Evolutionary conservation across 1,140 invertebrate genomes (phyloP).

Genomic region (Aphelinus atriplicis): DNA sequence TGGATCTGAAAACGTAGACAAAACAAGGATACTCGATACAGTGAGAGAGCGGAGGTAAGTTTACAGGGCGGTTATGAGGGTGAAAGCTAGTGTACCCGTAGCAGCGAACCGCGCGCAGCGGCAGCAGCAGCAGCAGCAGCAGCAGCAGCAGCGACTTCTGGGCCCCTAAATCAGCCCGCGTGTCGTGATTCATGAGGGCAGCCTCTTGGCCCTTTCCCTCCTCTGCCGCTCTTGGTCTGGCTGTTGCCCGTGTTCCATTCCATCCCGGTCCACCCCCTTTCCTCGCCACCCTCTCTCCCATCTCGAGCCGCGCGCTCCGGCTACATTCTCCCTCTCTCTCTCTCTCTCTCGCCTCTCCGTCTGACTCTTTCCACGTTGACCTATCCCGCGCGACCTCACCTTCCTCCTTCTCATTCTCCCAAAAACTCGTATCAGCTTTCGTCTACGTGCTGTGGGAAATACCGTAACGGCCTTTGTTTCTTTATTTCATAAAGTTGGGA

Average conservation of each 20-base stretch:
- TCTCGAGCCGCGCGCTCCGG: constrained; percentile 18
- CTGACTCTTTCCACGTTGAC: constrained; percentile 57
- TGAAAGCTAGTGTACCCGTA: constrained; percentile 40
- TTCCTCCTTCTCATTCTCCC: constrained; percentile 45
- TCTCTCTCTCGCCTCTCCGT: constrained; percentile 42
- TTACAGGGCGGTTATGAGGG: constrained; percentile 56
- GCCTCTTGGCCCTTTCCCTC: constrained; percentile 50
- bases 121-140: constrained; percentile 41
- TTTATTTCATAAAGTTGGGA: too few relatives aligned
- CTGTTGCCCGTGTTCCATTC: constrained; percentile 32
- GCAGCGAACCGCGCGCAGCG: neutral
- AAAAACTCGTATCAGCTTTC: constrained; percentile 42
- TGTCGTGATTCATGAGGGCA: constrained; percentile 63
- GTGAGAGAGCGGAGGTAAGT: constrained; percentile 43
- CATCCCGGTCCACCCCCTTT: constrained; percentile 34
- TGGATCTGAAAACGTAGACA: constrained; percentile 18
- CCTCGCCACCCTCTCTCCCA: constrained; percentile 30
- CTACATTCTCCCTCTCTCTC: neutral
- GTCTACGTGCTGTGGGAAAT: neutral
- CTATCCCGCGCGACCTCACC: constrained; percentile 61
- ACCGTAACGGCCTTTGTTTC: too few relatives aligned
- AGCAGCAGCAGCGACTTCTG: constrained; percentile 61
- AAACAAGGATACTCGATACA: constrained; percentile 48
- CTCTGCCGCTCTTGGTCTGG: neutral
- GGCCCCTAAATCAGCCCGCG: constrained; percentile 64